These are phyloP conservation scores for Drosophila melanica DNA, from an alignment of 1,140 invertebrate genomes.

Conservation along the genomic window DNA sequence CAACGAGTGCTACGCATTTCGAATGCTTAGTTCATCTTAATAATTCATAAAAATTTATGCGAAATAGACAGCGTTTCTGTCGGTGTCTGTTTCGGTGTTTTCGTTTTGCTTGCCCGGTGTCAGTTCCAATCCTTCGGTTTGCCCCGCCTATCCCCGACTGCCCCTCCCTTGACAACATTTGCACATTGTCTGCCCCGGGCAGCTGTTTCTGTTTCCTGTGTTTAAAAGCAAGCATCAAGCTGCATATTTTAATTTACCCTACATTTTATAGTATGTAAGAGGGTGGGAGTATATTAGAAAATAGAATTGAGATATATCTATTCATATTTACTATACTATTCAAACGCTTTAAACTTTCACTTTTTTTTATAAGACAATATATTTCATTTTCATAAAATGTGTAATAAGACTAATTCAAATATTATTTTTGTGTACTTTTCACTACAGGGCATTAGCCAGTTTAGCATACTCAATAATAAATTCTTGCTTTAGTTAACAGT, in stretches of 20 bases:
- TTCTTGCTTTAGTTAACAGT: constrained; percentile 35
- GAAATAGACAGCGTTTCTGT: constrained; percentile 64
- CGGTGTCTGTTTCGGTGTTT: constrained; percentile 5
- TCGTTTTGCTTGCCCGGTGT: constrained; percentile 11
- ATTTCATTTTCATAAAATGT: no score
- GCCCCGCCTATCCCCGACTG: constrained; percentile 21
- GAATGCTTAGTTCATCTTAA: constrained; percentile 72
- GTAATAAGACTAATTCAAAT: no score
- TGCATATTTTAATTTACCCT: constrained; percentile 31
- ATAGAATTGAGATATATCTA: neutral
- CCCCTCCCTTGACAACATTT: neutral
- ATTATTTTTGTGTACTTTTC: neutral
- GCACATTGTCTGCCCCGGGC: constrained; percentile 11
- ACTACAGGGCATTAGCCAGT: neutral
- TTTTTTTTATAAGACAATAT: no score
- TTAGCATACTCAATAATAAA: constrained; percentile 2
- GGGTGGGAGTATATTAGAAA: neutral
- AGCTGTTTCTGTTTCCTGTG: constrained; percentile 13
- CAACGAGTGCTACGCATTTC: constrained; percentile 35
- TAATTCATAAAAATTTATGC: constrained; percentile 78
- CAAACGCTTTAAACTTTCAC: no score
- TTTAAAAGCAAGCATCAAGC: constrained; percentile 7
- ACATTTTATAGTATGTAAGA: neutral
- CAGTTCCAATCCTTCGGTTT: neutral
- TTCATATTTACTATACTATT: no score